Evolutionary conservation across 2,888 invertebrate genomes (phyloP), one percentile per base, ranked within the genome.

Genomic region (Bombylius discolor): DNA sequence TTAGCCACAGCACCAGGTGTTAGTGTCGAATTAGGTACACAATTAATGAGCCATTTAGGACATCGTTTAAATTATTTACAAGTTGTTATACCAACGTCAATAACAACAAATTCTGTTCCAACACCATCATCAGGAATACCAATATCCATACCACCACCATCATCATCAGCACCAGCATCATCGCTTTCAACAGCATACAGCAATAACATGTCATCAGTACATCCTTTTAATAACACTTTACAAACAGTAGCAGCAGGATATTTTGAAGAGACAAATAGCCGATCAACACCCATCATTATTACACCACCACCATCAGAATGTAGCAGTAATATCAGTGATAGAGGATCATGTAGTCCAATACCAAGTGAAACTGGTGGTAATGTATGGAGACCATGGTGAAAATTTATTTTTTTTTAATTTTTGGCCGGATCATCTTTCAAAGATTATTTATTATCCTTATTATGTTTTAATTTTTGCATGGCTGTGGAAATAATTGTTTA

Each of bases 1-100:
- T 70, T 92, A 64, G 90, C 92, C 5, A 82, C 87, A 39, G 87
- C 89, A 39, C 90, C 91, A 39, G 89, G 89, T 60, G 89, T 93
- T 61, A 91, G 90, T 70, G 87, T 92, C 63, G 84, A 86, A 69
- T 77, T 93, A 60, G 92, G 92, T 50, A 90, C 90, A 47, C 88
- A 88, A 68, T 79, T 92, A 63, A 91, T 92, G 91, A 89, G 91
- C 54, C 92, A 92, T 72, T 79, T 93, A 62, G 92, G 91, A 11
- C 88, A 89, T 77, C 82, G 87, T 47, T 79, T 92, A 60, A 91
- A 90, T 61, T 72, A 73, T 55, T 58, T 73, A 56, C 72, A 73
- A 67, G 72, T 73, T 32, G 70, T 73, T 53, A 73, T 73, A 48
- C 72, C 72, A 13, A 68, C 69, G 1, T 54, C 66, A 53, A 62